These are phyloP conservation scores for Eulemur rubriventer DNA, from an alignment of 2,797 vertebrate species.

Conservation along the genomic window DNA sequence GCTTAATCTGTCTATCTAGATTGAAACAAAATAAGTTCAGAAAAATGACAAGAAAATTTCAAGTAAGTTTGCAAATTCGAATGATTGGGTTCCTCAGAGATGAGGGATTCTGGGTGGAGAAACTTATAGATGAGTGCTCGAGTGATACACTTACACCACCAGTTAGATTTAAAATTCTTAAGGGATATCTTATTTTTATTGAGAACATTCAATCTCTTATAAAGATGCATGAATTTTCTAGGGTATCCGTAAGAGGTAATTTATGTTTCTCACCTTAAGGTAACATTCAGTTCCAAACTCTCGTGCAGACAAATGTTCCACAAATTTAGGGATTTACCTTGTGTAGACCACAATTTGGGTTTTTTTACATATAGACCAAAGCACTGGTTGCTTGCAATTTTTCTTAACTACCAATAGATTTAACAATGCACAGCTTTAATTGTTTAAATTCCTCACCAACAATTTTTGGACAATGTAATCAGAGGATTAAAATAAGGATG, in stretches of 20 bases:
- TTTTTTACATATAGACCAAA: background rate
- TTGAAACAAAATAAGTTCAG: background rate
- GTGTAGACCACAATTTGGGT: background rate
- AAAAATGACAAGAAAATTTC: conserved; percentile 19
- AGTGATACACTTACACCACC: background rate
- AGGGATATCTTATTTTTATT: background rate
- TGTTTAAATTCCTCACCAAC: background rate
- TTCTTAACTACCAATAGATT: background rate
- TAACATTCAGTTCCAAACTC: background rate
- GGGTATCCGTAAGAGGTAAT: background rate
- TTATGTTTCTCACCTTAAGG: background rate
- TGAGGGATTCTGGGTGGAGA: background rate
- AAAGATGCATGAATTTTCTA: conserved; percentile 3
- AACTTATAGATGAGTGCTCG: background rate
- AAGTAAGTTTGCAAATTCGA: conserved; percentile 13
- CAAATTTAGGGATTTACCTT: background rate
- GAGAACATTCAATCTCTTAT: background rate
- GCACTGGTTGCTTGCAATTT: background rate
- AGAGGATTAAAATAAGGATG: conserved; percentile 45
- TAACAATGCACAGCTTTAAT: background rate
- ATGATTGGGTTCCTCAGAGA: background rate
- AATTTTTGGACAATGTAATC: conserved; percentile 46
- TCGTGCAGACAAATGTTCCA: background rate
- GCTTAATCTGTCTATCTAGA: background rate
- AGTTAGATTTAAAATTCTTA: conserved; percentile 5